Percentiles rank a stretch among this genome's conserved stretches.
These are phyloP conservation scores for Barbus barbus DNA, from an alignment of 2,113 vertebrate genomes.

Conservation along the genomic window DNA sequence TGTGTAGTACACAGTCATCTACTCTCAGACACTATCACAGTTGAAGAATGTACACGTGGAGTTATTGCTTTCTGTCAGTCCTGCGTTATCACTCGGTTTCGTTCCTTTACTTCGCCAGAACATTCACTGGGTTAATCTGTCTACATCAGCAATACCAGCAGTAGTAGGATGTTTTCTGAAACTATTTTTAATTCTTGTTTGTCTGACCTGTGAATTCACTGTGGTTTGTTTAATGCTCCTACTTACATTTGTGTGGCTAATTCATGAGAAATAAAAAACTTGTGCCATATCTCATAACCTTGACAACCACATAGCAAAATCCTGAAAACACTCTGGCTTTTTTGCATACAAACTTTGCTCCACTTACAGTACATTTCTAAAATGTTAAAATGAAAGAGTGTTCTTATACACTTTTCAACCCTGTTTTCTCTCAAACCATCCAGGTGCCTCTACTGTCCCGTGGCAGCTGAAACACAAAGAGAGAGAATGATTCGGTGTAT, in stretches of 20 bases:
- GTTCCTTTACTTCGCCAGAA: slow-evolving; percentile 37
- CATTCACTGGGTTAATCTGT: slow-evolving; percentile 62
- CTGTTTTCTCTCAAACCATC: too few species aligned
- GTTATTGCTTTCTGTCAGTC: background rate
- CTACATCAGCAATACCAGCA: slow-evolving; percentile 36
- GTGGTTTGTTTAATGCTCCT: background rate
- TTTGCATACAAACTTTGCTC: too few species aligned
- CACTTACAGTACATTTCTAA: too few species aligned
- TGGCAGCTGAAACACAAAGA: too few species aligned
- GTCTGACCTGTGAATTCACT: background rate
- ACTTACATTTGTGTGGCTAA: background rate
- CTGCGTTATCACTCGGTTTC: slow-evolving; percentile 5
- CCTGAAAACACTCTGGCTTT: background rate
- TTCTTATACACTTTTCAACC: too few species aligned
- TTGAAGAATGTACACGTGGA: background rate
- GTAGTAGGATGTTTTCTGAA: background rate
- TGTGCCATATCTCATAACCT: background rate
- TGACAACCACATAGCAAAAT: background rate
- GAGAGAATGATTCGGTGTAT: too few species aligned
- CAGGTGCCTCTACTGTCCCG: too few species aligned
- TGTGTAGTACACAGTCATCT: slow-evolving; percentile 10
- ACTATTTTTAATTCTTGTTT: background rate
- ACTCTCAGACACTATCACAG: slow-evolving; percentile 18
- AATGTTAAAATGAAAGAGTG: too few species aligned
- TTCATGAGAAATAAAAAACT: background rate